phyloP scores from a whole-genome alignment of 2,888 invertebrate species.

The Bellardia bayeri region DNA sequence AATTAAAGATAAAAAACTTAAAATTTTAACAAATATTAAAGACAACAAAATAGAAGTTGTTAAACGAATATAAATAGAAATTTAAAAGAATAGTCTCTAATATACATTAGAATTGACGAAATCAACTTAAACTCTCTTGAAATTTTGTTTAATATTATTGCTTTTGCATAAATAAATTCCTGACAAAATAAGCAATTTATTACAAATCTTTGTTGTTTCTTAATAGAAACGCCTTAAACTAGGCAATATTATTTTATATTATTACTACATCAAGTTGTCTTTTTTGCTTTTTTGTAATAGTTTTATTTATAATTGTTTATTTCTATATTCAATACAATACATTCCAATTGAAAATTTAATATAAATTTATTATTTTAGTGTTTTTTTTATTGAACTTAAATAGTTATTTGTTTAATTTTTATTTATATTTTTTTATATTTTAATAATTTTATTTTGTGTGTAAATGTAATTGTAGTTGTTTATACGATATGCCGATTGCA shows the following conservation, averaged over 20 bases:
- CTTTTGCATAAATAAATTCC: no score
- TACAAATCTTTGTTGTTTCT: no score
- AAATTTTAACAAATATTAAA: no score
- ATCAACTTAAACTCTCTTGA: no score
- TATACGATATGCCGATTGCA: constrained; percentile 54
- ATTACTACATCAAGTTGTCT: not conserved
- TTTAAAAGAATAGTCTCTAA: no score
- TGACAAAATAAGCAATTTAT: no score
- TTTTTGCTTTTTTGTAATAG: not conserved
- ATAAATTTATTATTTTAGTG: not conserved
- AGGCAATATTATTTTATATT: not conserved
- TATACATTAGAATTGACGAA: no score
- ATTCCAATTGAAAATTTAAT: constrained; percentile 21
- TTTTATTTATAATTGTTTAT: not conserved
- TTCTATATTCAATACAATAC: not conserved
- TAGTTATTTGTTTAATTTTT: not conserved
- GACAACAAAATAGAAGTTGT: no score
- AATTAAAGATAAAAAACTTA: no score
- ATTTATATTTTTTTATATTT: not conserved
- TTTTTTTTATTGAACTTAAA: not conserved
- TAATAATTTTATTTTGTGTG: not conserved
- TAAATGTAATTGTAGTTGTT: not conserved
- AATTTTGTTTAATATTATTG: no score
- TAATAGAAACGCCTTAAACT: not conserved
- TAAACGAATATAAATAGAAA: no score